Conservation (phyloP, 2,113 vertebrate species). For the Hippopotamus amphibius region DNA sequence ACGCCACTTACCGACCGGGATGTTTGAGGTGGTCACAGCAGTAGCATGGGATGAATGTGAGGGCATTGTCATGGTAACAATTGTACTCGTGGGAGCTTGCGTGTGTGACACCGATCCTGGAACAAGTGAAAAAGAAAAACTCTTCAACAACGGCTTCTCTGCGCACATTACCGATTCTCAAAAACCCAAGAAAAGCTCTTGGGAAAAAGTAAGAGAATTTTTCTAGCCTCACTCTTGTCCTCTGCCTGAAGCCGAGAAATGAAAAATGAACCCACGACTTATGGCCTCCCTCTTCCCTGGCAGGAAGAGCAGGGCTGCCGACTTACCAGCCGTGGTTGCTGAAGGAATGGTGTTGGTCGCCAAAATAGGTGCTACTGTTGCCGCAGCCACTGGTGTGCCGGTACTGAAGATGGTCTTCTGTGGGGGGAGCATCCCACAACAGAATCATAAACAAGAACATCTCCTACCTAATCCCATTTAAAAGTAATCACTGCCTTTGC, state of each 20-base stretch:
- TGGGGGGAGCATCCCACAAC: not conserved
- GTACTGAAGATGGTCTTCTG: conserved; percentile 98
- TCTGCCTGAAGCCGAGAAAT: not conserved
- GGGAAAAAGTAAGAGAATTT: not conserved
- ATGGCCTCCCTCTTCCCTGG: not conserved
- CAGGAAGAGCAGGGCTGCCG: not conserved
- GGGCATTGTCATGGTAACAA: conserved; percentile 99
- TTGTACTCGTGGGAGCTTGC: conserved; percentile 95
- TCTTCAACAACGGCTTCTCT: conserved; percentile 45
- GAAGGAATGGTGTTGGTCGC: conserved; percentile 96
- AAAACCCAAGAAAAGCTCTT: not conserved
- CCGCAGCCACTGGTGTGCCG: conserved; percentile 97
- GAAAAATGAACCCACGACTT: not conserved
- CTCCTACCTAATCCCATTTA: not conserved
- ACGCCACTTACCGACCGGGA: conserved; percentile 95
- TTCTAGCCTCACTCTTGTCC: not conserved
- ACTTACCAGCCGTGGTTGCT: conserved; percentile 94
- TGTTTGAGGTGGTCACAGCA: conserved; percentile 96
- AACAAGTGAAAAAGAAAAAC: conserved; percentile 50
- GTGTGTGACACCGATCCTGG: conserved; percentile 95
- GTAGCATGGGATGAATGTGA: conserved; percentile 98
- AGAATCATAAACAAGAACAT: not conserved
- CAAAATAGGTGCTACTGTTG: conserved; percentile 97
- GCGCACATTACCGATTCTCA: not conserved
- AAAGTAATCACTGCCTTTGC: not conserved